Evolutionary conservation across 1,140 invertebrate species (phyloP).

Genomic region (Drosophila suzukii): DNA sequence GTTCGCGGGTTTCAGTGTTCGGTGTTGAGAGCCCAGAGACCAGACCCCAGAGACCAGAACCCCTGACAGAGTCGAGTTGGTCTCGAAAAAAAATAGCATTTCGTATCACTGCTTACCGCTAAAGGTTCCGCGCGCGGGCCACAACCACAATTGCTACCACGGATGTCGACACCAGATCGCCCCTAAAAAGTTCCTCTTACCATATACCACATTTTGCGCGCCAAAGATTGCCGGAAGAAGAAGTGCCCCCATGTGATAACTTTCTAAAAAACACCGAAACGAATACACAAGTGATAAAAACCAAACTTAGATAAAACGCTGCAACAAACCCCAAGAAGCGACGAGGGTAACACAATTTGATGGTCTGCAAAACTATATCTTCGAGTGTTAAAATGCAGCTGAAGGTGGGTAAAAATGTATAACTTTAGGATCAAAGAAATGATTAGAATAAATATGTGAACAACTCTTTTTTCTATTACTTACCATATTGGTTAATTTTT

Average conservation of each 20-base stretch:
- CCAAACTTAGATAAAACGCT: slow-evolving; percentile 63
- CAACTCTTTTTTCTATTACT: no score
- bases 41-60: slow-evolving; percentile 2
- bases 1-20: not conserved
- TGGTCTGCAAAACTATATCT: slow-evolving; percentile 68
- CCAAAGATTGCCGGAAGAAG: slow-evolving; percentile 17
- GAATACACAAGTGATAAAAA: slow-evolving; percentile 64
- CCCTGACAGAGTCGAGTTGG: slow-evolving; percentile 40
- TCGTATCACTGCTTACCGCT: slow-evolving; percentile 25
- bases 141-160: slow-evolving; percentile 38
- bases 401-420: slow-evolving; percentile 53
- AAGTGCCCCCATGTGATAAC: slow-evolving; percentile 56
- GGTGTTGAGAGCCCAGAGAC: slow-evolving; percentile 11
- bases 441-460: not conserved
- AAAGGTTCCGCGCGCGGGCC: slow-evolving; percentile 23
- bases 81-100: slow-evolving; percentile 71
- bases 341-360: slow-evolving; percentile 39
- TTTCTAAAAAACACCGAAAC: slow-evolving; percentile 44
- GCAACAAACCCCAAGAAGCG: slow-evolving; percentile 18
- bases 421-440: not conserved
- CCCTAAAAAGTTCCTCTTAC: not conserved
- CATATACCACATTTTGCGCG: slow-evolving; percentile 12
- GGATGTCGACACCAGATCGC: slow-evolving; percentile 24
- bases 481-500: not conserved
- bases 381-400: slow-evolving; percentile 67